phyloP scores from a whole-genome alignment of 2,888 invertebrate species.

The Morinoia aosen region DNA sequence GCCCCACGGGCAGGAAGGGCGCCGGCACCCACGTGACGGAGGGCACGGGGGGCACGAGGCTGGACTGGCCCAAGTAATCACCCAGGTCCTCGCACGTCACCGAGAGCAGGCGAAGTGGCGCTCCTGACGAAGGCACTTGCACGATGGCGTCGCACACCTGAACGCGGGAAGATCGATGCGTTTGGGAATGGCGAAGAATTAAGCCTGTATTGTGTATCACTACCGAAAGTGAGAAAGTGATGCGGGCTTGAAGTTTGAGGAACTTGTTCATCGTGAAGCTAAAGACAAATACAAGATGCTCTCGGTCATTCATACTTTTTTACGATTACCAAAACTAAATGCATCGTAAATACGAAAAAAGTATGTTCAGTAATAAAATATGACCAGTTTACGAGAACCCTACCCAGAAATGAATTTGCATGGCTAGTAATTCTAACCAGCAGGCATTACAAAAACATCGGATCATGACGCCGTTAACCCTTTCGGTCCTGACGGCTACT shows the following conservation, averaged over 20 bases:
- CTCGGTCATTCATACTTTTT: too few species aligned
- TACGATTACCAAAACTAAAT: too few species aligned
- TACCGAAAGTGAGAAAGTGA: background rate
- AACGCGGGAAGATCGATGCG: background rate
- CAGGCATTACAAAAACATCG: too few species aligned
- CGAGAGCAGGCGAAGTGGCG: constrained; percentile 20
- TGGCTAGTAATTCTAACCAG: too few species aligned
- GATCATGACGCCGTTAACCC: too few species aligned
- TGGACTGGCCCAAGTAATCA: constrained; percentile 45
- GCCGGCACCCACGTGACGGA: constrained; percentile 32
- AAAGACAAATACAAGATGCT: too few species aligned
- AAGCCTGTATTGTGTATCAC: background rate
- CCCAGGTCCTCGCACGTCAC: constrained; percentile 54
- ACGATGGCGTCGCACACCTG: constrained; percentile 54
- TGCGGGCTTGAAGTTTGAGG: background rate
- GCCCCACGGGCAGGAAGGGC: constrained; percentile 49
- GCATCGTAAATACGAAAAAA: background rate
- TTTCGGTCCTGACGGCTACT: too few species aligned
- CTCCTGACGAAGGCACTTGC: constrained; percentile 9
- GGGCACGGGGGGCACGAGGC: constrained; percentile 45
- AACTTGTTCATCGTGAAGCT: background rate
- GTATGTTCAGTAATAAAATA: background rate
- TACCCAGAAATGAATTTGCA: background rate
- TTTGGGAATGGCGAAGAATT: background rate
- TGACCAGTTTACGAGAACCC: background rate